These are phyloP conservation scores for Sympetrum striolatum DNA, from an alignment of 2,888 invertebrate genomes.

Conservation along the genomic window DNA sequence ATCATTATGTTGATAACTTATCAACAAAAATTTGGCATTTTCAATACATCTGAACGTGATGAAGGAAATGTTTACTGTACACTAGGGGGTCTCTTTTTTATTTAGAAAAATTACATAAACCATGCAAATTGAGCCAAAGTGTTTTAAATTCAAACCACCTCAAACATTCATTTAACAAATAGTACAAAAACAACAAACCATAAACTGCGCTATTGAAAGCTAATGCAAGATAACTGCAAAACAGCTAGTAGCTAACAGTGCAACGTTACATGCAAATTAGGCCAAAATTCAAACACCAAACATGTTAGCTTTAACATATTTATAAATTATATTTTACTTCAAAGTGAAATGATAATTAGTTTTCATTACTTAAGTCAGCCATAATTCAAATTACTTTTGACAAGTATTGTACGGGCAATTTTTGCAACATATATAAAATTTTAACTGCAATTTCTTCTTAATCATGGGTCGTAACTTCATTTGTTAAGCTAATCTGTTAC, in stretches of 20 bases:
- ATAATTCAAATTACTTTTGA: too few species aligned
- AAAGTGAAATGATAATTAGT: too few species aligned
- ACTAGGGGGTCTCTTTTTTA: too few species aligned
- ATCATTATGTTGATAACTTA: neutral
- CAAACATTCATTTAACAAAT: neutral
- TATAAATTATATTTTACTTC: too few species aligned
- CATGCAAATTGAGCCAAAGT: conserved; percentile 8
- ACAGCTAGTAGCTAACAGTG: neutral
- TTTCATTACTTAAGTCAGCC: too few species aligned
- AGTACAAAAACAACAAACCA: neutral
- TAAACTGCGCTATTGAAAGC: neutral
- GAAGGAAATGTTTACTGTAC: too few species aligned
- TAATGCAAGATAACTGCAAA: neutral
- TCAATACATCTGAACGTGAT: too few species aligned
- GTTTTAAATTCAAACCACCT: neutral
- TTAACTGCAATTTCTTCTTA: too few species aligned
- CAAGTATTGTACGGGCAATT: too few species aligned
- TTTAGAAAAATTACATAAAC: neutral
- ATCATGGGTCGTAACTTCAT: too few species aligned
- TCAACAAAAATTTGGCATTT: neutral
- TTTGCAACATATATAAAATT: too few species aligned
- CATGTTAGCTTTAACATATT: neutral
- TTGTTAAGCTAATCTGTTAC: too few species aligned
- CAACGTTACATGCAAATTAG: neutral
- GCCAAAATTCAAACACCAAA: neutral